Conservation (phyloP, 2,888 invertebrate species). For the Lasioglossum vierecki region DNA sequence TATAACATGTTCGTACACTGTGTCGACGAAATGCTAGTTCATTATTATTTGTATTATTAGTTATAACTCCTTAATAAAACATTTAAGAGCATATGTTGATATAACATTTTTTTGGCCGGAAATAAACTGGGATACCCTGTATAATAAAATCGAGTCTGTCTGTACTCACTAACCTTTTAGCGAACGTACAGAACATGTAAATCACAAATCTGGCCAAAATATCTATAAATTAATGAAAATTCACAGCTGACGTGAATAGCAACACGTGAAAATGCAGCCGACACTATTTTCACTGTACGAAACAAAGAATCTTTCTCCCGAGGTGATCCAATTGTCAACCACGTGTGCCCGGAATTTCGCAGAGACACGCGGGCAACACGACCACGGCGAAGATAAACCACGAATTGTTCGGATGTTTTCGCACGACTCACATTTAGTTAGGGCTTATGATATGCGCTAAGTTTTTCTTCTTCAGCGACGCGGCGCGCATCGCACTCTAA, state of each 20-base stretch:
- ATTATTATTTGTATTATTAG: too few relatives aligned
- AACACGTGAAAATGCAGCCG: slow-evolving; percentile 13
- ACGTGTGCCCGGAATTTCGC: slow-evolving; percentile 40
- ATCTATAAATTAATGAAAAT: background rate
- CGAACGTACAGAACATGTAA: too few relatives aligned
- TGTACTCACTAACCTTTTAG: too few relatives aligned
- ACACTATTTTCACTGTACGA: slow-evolving; percentile 26
- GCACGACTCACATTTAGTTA: slow-evolving; percentile 53
- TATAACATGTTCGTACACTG: too few relatives aligned
- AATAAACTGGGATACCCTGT: too few relatives aligned
- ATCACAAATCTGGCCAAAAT: too few relatives aligned
- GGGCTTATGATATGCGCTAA: slow-evolving; percentile 7
- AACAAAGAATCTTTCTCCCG: slow-evolving; percentile 41
- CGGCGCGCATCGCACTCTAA: background rate
- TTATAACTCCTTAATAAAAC: too few relatives aligned
- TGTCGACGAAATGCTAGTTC: too few relatives aligned
- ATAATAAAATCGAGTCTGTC: too few relatives aligned
- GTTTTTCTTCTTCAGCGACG: background rate
- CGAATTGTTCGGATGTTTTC: slow-evolving; percentile 40
- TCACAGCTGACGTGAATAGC: background rate
- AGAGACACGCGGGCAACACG: slow-evolving; percentile 43
- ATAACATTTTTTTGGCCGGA: too few relatives aligned
- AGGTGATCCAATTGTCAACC: background rate
- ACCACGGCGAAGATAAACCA: slow-evolving; percentile 15
- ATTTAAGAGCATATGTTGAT: too few relatives aligned